Conservation (phyloP, 37 sponge, comb jelly and placozoan genomes). For the Beroe ovata region DNA sequence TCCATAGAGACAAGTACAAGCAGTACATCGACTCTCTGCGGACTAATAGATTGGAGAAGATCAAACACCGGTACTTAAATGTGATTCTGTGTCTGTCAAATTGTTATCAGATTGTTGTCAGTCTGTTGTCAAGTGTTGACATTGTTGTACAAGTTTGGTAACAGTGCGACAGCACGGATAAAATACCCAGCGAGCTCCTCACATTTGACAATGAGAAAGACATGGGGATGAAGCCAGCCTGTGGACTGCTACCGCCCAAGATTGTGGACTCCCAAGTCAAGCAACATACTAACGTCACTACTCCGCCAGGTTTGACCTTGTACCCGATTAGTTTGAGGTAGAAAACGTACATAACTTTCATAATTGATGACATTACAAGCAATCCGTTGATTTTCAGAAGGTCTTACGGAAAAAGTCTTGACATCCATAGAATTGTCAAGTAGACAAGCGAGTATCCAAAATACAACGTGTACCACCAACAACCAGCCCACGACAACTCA, state of each 20-base stretch:
- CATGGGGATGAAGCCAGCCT: conserved; percentile 72
- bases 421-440: conserved; percentile 28
- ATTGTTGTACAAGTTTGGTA: too few relatives aligned
- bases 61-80: conserved; percentile 72
- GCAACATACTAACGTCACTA: not conserved
- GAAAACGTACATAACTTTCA: too few relatives aligned
- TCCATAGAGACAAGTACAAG: conserved; percentile 69
- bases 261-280: not conserved
- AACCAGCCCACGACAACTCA: conserved; percentile 51
- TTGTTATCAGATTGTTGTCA: too few relatives aligned
- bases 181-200: conserved; percentile 40
- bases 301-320: too few relatives aligned
- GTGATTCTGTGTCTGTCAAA: too few relatives aligned
- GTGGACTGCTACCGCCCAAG: conserved; percentile 71
- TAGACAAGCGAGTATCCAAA: conserved; percentile 11
- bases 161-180: conserved; percentile 60
- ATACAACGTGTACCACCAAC: not conserved
- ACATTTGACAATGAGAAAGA: conserved; percentile 68
- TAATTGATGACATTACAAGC: too few relatives aligned
- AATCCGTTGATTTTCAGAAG: too few relatives aligned
- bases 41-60: conserved; percentile 61
- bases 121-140: too few relatives aligned
- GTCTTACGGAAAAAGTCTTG: conserved; percentile 40
- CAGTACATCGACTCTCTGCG: conserved; percentile 69
- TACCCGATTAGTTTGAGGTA: too few relatives aligned